A percentile compares a stretch with the other conserved stretches of the same genome.
Conservation (phyloP, 1,140 invertebrate genomes). For the Druon quercuslanigerum region DNA sequence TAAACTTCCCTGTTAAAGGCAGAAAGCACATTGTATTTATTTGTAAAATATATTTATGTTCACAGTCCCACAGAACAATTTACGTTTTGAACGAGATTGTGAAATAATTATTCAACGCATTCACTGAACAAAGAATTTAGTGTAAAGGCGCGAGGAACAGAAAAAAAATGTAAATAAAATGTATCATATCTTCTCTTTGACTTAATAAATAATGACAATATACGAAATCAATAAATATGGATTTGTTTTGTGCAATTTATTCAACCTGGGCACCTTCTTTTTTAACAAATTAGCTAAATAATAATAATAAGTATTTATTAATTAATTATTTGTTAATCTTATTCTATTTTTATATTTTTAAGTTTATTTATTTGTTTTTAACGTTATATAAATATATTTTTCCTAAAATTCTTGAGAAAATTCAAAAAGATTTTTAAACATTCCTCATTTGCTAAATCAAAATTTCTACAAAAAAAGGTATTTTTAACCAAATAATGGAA, state of each 20-base stretch:
- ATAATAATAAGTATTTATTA: too few relatives aligned
- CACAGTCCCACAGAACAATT: background rate
- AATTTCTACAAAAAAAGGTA: too few relatives aligned
- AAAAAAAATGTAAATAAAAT: constrained; percentile 65
- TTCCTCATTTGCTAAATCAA: too few relatives aligned
- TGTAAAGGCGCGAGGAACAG: constrained; percentile 22
- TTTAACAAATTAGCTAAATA: too few relatives aligned
- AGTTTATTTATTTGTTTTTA: too few relatives aligned
- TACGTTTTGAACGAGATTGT: background rate
- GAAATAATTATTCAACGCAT: background rate
- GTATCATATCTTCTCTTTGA: constrained; percentile 67
- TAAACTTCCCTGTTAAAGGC: background rate
- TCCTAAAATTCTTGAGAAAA: too few relatives aligned
- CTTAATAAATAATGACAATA: constrained; percentile 73
- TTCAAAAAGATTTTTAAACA: too few relatives aligned
- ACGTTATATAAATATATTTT: too few relatives aligned
- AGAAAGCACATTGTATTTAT: constrained; percentile 11
- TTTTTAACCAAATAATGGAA: too few relatives aligned
- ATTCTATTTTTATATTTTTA: too few relatives aligned
- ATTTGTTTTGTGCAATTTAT: constrained; percentile 17
- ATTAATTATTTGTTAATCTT: too few relatives aligned
- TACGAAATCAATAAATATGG: constrained; percentile 45
- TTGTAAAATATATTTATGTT: constrained; percentile 19
- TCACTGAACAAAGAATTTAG: constrained; percentile 4
- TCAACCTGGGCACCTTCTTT: background rate